A percentile compares a stretch with the other conserved stretches of the same genome.
Conservation (phyloP, 2,888 invertebrate genomes). For the Harpalus rubripes region DNA sequence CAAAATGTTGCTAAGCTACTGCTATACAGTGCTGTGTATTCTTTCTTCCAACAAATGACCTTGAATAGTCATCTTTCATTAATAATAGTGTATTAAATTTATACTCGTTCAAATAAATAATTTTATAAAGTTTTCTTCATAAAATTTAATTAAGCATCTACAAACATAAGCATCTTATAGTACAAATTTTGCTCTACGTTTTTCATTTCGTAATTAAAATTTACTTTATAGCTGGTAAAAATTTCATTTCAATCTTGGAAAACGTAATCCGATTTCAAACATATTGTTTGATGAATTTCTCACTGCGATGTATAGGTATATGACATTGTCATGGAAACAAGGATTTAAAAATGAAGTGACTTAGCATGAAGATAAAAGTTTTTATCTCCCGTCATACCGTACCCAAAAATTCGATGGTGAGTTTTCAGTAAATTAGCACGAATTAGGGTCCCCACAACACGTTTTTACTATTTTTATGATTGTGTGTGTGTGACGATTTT, state of each 20-base stretch:
- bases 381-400: no score
- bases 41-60: no score
- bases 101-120: not conserved
- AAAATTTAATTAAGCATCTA: not conserved
- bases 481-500: no score
- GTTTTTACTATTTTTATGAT: no score
- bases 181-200: not conserved
- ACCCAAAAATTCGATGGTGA: no score
- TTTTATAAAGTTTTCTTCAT: not conserved
- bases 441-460: no score
- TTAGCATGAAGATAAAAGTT: not conserved
- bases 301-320: not conserved
- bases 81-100: no score
- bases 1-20: no score
- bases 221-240: not conserved
- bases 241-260: not conserved
- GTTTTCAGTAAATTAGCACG: no score
- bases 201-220: slow-evolving; percentile 8
- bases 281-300: not conserved
- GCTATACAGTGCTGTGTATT: no score
- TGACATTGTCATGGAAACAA: not conserved
- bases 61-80: no score
- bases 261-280: not conserved
- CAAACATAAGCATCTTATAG: slow-evolving; percentile 44
- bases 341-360: not conserved